phyloP scores from a whole-genome alignment of 2,888 invertebrate genomes.

The Tetragonula carbonaria region DNA sequence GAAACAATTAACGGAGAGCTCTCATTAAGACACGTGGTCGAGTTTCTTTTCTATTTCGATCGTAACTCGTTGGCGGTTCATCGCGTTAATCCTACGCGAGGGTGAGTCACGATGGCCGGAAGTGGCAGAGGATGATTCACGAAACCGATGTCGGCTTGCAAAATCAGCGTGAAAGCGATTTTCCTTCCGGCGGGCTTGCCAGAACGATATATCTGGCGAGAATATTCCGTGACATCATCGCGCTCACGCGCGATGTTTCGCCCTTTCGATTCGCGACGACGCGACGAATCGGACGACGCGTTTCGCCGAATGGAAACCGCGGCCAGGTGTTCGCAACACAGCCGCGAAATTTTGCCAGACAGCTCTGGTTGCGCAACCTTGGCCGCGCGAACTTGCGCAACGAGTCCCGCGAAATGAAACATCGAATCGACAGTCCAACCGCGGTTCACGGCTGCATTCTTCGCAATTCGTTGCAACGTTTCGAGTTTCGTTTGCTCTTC shows the following conservation, averaged over 20 bases:
- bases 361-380: background rate
- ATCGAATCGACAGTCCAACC: background rate
- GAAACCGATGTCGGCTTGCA: conserved; percentile 44
- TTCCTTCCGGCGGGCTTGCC: conserved; percentile 31
- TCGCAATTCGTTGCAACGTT: conserved; percentile 14
- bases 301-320: conserved; percentile 24
- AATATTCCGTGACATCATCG: conserved; percentile 48
- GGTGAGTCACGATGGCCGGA: conserved; percentile 53
- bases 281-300: background rate
- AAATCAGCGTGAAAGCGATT: conserved; percentile 36
- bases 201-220: conserved; percentile 22
- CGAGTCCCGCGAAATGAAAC: conserved; percentile 5
- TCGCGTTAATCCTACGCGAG: conserved; percentile 17
- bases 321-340: background rate
- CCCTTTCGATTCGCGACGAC: conserved; percentile 3
- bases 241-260: background rate
- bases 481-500: no score
- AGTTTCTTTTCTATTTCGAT: background rate
- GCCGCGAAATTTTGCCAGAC: conserved; percentile 28
- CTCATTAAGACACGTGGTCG: background rate
- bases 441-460: background rate
- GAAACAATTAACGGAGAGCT: background rate
- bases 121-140: conserved; percentile 59
- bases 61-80: background rate
- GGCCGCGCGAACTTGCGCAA: conserved; percentile 3